phyloP scores from a whole-genome alignment of 2,113 vertebrate genomes.

The Epinephelus fuscoguttatus region DNA sequence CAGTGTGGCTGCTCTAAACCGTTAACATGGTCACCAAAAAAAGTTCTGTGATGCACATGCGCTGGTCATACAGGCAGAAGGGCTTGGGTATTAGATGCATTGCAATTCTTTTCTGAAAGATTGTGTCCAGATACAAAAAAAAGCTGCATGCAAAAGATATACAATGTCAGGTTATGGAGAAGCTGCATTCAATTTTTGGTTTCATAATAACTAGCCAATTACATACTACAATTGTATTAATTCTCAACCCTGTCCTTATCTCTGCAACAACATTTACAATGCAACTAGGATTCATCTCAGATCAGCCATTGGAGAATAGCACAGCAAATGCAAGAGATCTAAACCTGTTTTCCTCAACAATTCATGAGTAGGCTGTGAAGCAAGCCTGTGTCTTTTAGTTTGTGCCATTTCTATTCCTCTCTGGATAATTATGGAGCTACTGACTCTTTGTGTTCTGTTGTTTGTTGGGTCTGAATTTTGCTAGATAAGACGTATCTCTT shows the following conservation, averaged over 20 bases:
- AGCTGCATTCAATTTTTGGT: too few species aligned
- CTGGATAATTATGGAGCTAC: neutral
- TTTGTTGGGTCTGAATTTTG: constrained; percentile 5
- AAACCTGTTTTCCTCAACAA: neutral
- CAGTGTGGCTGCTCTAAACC: too few species aligned
- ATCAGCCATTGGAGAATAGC: constrained; percentile 6
- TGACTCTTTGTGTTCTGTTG: neutral
- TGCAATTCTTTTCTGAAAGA: too few species aligned
- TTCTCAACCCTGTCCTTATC: neutral
- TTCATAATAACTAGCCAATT: neutral
- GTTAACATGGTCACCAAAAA: too few species aligned
- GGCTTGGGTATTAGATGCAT: too few species aligned
- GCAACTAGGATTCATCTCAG: neutral
- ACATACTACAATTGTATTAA: neutral
- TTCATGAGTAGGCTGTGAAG: neutral
- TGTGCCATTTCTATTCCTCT: constrained; percentile 3
- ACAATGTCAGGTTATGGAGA: too few species aligned
- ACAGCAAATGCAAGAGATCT: neutral
- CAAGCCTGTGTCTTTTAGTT: constrained; percentile 3
- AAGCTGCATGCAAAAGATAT: too few species aligned
- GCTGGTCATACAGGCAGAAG: too few species aligned
- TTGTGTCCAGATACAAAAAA: too few species aligned
- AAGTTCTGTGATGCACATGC: too few species aligned
- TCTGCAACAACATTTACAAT: neutral
- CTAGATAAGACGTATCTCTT: neutral